These are phyloP conservation scores for Corapipo altera DNA, from an alignment of 2,113 vertebrate species.

Conservation along the genomic window DNA sequence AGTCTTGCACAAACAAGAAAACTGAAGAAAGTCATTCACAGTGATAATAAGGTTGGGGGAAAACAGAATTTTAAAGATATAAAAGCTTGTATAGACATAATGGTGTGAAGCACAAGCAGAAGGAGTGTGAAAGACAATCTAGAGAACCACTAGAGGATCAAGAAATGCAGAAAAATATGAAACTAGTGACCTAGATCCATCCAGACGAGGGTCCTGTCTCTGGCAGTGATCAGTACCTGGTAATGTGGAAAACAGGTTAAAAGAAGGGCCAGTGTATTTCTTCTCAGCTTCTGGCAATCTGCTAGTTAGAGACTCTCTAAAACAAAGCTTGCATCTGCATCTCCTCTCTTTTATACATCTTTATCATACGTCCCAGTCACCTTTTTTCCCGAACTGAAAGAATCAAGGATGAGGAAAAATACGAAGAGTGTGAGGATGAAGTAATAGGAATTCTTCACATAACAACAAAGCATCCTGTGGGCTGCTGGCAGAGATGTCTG, in stretches of 20 bases:
- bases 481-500: neutral
- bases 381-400: neutral
- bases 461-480: neutral
- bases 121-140: neutral
- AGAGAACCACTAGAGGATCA: neutral
- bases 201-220: neutral
- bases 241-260: neutral
- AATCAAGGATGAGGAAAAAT: neutral
- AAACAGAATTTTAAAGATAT: neutral
- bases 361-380: neutral
- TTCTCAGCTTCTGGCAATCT: neutral
- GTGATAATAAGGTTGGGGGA: neutral
- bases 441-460: neutral
- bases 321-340: neutral
- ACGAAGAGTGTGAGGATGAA: neutral
- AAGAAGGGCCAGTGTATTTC: neutral
- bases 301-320: neutral
- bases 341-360: neutral
- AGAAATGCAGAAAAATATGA: neutral
- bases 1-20: neutral
- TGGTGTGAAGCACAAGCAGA: too few species aligned
- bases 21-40: neutral
- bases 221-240: neutral
- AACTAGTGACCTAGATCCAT: neutral
- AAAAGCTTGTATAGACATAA: neutral